phyloP scores from a whole-genome alignment of 2,888 invertebrate genomes.

The Palloptera scutellata region DNA sequence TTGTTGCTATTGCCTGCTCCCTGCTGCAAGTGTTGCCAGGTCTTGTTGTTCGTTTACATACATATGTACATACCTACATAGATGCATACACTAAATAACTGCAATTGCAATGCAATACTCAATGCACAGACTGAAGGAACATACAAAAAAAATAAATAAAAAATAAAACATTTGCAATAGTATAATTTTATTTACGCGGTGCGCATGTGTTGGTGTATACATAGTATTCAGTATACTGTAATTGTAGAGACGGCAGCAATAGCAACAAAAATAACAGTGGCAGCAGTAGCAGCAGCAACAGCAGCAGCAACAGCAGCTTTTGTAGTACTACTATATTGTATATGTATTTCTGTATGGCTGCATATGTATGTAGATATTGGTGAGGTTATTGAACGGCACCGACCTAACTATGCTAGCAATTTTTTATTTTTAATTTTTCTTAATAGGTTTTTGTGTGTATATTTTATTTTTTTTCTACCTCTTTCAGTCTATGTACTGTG shows the following conservation, averaged over 20 bases:
- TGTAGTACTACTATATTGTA: conserved; percentile 38
- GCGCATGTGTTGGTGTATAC: conserved; percentile 17
- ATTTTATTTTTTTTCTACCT: conserved; percentile 2
- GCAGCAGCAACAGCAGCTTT: conserved; percentile 1
- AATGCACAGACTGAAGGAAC: no score
- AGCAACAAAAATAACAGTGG: no score
- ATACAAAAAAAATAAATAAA: no score
- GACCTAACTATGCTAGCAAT: conserved; percentile 56
- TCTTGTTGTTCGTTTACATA: background rate
- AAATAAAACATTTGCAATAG: no score
- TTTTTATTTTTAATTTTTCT: conserved; percentile 23
- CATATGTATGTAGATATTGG: conserved; percentile 25
- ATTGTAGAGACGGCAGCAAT: conserved; percentile 7
- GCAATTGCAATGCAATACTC: background rate
- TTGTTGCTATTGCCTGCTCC: no score
- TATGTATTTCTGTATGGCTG: conserved; percentile 35
- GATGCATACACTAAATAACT: background rate
- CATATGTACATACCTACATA: background rate
- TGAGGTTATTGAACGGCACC: conserved; percentile 60
- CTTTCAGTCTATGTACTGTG: background rate
- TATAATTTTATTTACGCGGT: background rate
- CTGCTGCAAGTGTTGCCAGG: background rate
- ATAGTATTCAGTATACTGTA: conserved; percentile 6
- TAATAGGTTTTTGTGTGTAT: conserved; percentile 10
- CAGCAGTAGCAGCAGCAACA: background rate